Conservation (phyloP, 2,888 invertebrate genomes). For the Caenorhabditis virilis region DNA sequence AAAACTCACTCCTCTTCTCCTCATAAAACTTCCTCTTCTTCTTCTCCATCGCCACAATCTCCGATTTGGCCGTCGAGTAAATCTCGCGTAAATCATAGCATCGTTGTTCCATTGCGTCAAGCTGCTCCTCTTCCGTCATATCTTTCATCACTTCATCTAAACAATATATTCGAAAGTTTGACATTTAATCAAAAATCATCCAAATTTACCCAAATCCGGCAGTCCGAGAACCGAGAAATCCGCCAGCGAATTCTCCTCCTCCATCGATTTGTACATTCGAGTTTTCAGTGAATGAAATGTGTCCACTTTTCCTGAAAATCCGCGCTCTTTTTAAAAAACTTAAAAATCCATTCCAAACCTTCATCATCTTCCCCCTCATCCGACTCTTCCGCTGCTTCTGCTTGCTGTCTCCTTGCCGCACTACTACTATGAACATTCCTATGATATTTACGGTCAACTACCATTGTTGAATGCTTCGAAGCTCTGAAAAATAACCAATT, state of each 20-base stretch:
- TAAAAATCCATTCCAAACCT: neutral
- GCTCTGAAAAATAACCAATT: neutral
- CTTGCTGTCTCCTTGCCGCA: neutral
- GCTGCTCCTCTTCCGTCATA: neutral
- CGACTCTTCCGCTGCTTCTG: neutral
- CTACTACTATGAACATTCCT: neutral
- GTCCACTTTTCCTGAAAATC: neutral
- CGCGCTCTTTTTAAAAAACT: neutral
- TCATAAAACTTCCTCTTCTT: slow-evolving; percentile 4
- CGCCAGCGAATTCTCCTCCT: neutral
- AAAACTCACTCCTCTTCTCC: no score
- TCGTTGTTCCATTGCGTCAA: neutral
- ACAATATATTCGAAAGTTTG: neutral
- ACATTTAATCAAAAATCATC: neutral
- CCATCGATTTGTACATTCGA: slow-evolving; percentile 4
- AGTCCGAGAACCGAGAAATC: neutral
- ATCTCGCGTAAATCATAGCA: slow-evolving; percentile 1
- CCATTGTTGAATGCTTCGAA: neutral
- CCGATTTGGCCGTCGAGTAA: slow-evolving; percentile 2
- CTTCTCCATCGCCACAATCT: slow-evolving; percentile 6
- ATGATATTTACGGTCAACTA: neutral
- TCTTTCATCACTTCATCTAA: neutral
- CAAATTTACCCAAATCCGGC: slow-evolving; percentile 1
- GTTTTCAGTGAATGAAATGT: slow-evolving; percentile 7
- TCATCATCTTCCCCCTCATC: neutral